Evolutionary conservation across 2,888 invertebrate species (phyloP), one percentile per base, ranked within the genome.

Genomic region (Herminia tarsipennalis): DNA sequence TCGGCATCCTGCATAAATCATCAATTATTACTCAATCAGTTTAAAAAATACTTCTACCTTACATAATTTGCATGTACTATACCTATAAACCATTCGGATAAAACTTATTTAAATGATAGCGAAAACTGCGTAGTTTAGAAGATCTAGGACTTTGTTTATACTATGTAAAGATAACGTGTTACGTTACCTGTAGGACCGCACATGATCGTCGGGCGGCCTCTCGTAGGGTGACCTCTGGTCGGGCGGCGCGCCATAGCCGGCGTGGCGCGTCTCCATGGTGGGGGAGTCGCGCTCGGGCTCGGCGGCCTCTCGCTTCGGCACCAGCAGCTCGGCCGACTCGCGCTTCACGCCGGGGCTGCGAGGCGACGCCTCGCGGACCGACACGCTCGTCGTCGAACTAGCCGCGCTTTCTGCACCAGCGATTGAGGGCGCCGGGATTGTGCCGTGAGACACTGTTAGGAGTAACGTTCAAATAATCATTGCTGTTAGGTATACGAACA

Each of bases 211-310:
- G 1, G 95, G 94, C 10, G 94, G 93, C 1, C 94, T 92, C 61
- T 95, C 95, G 76, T 95, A 95, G 0, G 95, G 93, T 38, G 93
- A 93, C 18, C 94, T 88, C 61, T 95, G 94, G 55, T 93, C 93
- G 56, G 94, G 93, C 75, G 93, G 93, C 80, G 94, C 94, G 63
- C 93, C 94, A 81, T 94, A 94, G 57, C 93, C 92, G 69, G 92
- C 92, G 78, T 92, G 93, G 78, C 93, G 91, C 81, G 94, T 93
- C 76, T 95, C 95, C 94, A 95, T 95, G 86, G 94, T 94, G 88
- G 95, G 62, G 53, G 95, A 95, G 86, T 95, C 95, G 88, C 93
- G 85, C 94, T 95, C 92, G 88, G 88, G 84, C 81, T 90, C 91
- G 85, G 86, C 64, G 91, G 92, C 63, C 85, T 95, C 95, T 20